Conservation (phyloP, 2,888 invertebrate species). For the Electrophaes corylata region DNA sequence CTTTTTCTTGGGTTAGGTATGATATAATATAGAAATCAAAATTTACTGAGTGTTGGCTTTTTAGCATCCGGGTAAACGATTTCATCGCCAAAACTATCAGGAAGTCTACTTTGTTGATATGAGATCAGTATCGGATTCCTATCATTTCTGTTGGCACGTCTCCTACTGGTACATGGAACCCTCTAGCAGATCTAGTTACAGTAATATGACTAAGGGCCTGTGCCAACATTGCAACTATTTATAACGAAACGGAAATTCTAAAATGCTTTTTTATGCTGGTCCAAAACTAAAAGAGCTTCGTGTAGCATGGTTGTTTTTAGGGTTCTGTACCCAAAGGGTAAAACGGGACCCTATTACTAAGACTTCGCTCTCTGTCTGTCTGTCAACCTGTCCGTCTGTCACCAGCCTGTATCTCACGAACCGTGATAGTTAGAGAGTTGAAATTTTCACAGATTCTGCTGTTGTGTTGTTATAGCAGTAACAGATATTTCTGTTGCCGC, state of each 20-base stretch:
- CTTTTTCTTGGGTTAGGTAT: neutral
- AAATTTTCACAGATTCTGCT: too few species aligned
- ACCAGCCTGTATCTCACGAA: too few species aligned
- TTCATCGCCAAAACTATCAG: slow-evolving; percentile 9
- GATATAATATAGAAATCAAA: slow-evolving; percentile 2
- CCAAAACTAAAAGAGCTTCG: neutral
- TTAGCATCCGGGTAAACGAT: slow-evolving; percentile 13
- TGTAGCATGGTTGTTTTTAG: too few species aligned
- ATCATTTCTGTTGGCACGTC: slow-evolving; percentile 20
- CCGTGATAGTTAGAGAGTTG: too few species aligned
- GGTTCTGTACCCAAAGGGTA: too few species aligned
- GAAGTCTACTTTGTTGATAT: slow-evolving; percentile 2
- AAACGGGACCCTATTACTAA: too few species aligned
- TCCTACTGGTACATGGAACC: slow-evolving; percentile 10
- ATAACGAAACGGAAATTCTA: slow-evolving; percentile 1
- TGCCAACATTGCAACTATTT: slow-evolving; percentile 19
- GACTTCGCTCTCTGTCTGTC: too few species aligned
- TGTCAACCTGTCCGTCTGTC: too few species aligned
- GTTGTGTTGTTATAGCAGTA: too few species aligned
- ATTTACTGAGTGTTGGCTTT: slow-evolving; percentile 1
- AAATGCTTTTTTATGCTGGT: neutral
- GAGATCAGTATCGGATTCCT: slow-evolving; percentile 17
- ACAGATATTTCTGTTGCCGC: too few species aligned
- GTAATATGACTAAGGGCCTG: slow-evolving; percentile 15
- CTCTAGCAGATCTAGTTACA: slow-evolving; percentile 8